Evolutionary conservation across 2,797 vertebrate species (phyloP), one percentile per base, ranked within the genome.

Genomic region (Limnodromus scolopaceus): DNA sequence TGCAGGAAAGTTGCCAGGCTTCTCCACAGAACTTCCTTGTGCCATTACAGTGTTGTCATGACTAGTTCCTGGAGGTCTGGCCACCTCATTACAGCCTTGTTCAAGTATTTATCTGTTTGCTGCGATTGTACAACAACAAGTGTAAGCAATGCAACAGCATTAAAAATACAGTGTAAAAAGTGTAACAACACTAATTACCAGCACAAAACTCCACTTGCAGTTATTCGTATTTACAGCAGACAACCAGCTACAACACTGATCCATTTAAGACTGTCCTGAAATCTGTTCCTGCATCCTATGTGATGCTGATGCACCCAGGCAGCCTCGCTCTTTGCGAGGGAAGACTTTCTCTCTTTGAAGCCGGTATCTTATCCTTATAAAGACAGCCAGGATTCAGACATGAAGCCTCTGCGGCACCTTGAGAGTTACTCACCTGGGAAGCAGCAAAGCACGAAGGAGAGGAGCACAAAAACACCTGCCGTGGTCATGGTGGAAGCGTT

Each of bases 401-500:
- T 5, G 9, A 72, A 86, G 65, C 30, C 13, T 65, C 23, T 74
- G 46, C 1, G 5, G 41, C 13, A 3, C 13, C n/a, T 39, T 53
- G 11, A 34, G 68, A 54, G 19, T 25, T 54, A 96, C 96, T 97
- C 86, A 97, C 96, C 95, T 77, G 95, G 93, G 88, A 85, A 2
- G 65, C 93, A 92, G 86, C 90, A 95, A n/a, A 97, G 78, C 0
- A 2, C 84, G 1, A 96, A 57, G 76, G 90, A 96, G 53, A 97
- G 28, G 49, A 97, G 75, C 88, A 72, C 71, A 38, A 91, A 41
- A 16, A 78, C 16, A 27, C 75, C 68, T 13, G 71, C 46, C 0
- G 1, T 36, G 53, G 75, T 91, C 94, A 96, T 95, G 78, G 72
- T 94, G 96, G 78, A 74, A 60, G 69, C 22, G 30, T 30, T 91